These are phyloP conservation scores for Strongylocentrotus purpuratus DNA, from an alignment of 35 echinoderm and acorn worm genomes.

Conservation along the genomic window DNA sequence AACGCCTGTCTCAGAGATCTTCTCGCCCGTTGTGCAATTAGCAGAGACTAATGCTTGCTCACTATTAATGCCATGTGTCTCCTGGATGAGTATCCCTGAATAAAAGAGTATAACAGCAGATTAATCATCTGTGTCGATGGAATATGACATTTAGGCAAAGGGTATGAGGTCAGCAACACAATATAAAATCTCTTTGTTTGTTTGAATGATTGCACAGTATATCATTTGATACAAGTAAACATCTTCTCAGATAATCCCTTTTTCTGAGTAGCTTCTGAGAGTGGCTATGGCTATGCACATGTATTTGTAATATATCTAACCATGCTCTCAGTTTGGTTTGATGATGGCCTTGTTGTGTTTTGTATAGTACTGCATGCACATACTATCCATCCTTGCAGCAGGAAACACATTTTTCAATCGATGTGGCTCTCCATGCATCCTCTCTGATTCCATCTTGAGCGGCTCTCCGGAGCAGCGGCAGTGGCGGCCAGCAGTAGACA, in stretches of 20 bases:
- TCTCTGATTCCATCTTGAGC: constrained; percentile 6
- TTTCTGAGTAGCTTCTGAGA: background rate
- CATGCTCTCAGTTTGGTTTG: background rate
- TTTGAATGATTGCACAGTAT: background rate
- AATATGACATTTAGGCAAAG: background rate
- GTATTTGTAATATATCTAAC: background rate
- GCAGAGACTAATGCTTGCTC: background rate
- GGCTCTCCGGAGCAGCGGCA: background rate
- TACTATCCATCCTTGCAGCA: background rate
- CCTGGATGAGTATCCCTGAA: background rate
- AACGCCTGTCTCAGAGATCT: background rate
- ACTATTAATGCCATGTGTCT: background rate
- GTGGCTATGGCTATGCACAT: background rate
- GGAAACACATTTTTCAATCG: background rate
- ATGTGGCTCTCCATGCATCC: background rate
- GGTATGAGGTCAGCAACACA: background rate
- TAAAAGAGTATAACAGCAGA: background rate
- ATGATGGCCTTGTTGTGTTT: background rate
- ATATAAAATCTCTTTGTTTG: background rate
- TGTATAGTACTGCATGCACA: background rate
- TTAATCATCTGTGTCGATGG: background rate
- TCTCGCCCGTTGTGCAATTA: background rate
- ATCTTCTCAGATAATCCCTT: background rate
- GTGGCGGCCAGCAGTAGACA: background rate
- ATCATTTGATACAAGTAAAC: background rate